Evolutionary conservation across 2,113 vertebrate species (phyloP), one percentile per base, ranked within the genome.

Genomic region (Clarias gariepinus): DNA sequence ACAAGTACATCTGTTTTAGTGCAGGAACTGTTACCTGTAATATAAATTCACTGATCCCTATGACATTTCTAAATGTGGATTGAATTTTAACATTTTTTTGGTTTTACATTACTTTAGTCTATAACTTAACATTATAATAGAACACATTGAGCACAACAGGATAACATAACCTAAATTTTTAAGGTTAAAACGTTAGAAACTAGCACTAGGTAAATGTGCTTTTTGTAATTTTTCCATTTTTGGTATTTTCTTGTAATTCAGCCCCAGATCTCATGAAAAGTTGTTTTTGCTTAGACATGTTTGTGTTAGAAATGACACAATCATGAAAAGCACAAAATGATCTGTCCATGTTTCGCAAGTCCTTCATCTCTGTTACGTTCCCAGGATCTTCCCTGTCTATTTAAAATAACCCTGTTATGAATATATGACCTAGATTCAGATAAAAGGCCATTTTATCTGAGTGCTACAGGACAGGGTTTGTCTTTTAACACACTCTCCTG

Each of bases 391-490:
- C 33, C 64, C 33, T 63, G 57, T 63, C 25, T 36, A 47, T 36
- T 41, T 47, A 16, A 61, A 53, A 73, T 74, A 82, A 68, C 23
- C 41, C 1, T 76, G 73, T 53, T 76, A 82, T 86, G 53, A 52
- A 71, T 57, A 79, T 69, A 63, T 81, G 81, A 58, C 87, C 88
- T 90, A 85, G 53, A 91, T 91, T 86, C 63, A 41, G 55, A 83
- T 8, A 61, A 36, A 68, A 74, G 66, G 68, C 63, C 25, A 81
- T 41, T 36, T 23, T 41, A 23, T 73, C 69, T 73, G 19, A 73
- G 69, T 73, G 69, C 69, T 73, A 41, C 68, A 41, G 19, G 16
- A 71, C 68, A 36, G 7, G 30, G 30, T 19, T 69, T 30, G 68
- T 69, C 68, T 33, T 69, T 69, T 69, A 73, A 73, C 2, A 33